A percentile compares a stretch with the other conserved stretches of the same genome.
phyloP scores from a whole-genome alignment of 2,888 invertebrate genomes.

The Malacosoma neustria region DNA sequence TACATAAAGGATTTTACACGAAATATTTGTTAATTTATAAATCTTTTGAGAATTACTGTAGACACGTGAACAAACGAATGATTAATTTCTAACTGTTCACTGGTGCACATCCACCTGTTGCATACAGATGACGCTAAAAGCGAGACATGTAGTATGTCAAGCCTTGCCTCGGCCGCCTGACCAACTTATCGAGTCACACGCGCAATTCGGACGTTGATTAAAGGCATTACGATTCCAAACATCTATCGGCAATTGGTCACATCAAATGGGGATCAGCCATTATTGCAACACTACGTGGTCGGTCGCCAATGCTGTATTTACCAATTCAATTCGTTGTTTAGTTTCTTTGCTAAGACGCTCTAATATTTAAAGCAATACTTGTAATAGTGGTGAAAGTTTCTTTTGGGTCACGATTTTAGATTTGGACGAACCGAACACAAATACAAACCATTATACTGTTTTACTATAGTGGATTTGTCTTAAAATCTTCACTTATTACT shows the following conservation, averaged over 20 bases:
- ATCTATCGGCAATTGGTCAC: constrained; percentile 23
- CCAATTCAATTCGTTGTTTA: constrained; percentile 1
- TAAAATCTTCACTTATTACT: too few species aligned
- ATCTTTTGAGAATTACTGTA: too few species aligned
- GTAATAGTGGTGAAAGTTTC: constrained; percentile 4
- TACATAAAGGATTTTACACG: too few species aligned
- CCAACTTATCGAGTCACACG: constrained; percentile 51
- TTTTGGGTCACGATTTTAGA: constrained; percentile 1
- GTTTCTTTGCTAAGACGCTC: background rate
- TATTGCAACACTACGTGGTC: constrained; percentile 24
- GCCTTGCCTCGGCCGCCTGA: constrained; percentile 44
- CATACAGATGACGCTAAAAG: constrained; percentile 41
- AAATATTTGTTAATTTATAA: too few species aligned
- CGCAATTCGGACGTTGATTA: constrained; percentile 40
- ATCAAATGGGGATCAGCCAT: constrained; percentile 31
- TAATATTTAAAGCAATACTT: background rate
- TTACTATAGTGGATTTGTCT: too few species aligned
- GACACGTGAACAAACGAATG: too few species aligned
- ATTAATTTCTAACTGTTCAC: constrained; percentile 14
- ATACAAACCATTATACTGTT: too few species aligned
- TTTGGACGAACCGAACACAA: too few species aligned
- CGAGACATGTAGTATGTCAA: constrained; percentile 26
- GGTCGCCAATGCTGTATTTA: background rate
- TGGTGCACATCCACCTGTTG: constrained; percentile 19
- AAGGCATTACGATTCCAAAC: constrained; percentile 51